Evolutionary conservation across 2,113 vertebrate species (phyloP).

Genomic region (Scophthalmus maximus): DNA sequence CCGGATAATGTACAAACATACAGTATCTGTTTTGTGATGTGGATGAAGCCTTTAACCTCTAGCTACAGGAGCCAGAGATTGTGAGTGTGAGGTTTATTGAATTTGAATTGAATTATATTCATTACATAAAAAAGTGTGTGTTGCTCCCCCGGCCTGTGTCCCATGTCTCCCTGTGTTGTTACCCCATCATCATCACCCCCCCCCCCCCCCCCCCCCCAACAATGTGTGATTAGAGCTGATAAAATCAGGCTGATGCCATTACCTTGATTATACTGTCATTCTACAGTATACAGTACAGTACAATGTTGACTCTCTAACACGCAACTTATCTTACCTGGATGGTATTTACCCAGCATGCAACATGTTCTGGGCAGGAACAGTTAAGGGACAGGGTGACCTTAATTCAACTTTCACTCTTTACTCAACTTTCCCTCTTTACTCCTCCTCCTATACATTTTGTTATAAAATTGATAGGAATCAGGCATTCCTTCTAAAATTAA

Average conservation of each 20-base stretch:
- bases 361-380: conserved; percentile 25
- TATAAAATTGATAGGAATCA: neutral
- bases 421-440: neutral
- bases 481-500: neutral
- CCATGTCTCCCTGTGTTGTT: neutral
- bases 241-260: conserved; percentile 15
- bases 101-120: too few species aligned
- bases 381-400: conserved; percentile 57
- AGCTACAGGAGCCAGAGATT: too few species aligned
- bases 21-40: too few species aligned
- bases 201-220: neutral
- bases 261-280: conserved; percentile 38
- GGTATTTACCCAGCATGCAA: conserved; percentile 54
- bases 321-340: conserved; percentile 47
- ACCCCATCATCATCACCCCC: neutral
- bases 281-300: neutral
- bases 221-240: conserved; percentile 29
- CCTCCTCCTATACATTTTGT: neutral
- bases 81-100: too few species aligned
- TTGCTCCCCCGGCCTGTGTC: too few species aligned
- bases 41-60: too few species aligned
- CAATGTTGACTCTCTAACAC: conserved; percentile 46
- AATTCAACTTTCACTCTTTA: neutral
- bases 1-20: too few species aligned
- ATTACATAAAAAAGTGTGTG: too few species aligned